Percentiles rank a stretch among this genome's conserved stretches.
Evolutionary conservation across 1,140 invertebrate species (phyloP).

Genomic region (Procambarus clarkii): DNA sequence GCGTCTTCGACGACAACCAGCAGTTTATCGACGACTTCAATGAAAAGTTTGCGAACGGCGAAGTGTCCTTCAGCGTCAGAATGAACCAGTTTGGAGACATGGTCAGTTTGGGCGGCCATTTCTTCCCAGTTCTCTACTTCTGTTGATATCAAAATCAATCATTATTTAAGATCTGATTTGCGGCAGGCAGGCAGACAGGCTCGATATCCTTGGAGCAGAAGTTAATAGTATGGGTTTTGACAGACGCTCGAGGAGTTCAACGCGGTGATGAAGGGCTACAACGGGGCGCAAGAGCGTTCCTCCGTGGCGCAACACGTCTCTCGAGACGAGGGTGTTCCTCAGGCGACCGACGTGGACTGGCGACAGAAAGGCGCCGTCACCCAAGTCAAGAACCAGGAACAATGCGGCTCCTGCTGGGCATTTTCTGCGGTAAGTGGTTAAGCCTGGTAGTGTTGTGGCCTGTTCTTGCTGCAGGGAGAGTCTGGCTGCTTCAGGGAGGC

Average conservation of each 20-base stretch:
- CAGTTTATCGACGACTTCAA: conserved; percentile 38
- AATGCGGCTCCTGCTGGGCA: conserved; percentile 76
- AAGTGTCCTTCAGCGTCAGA: conserved; percentile 16
- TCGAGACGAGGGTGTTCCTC: neutral
- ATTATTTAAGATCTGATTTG: no score
- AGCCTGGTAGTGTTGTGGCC: no score
- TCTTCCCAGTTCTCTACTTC: no score
- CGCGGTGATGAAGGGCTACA: conserved; percentile 25
- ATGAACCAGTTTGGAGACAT: conserved; percentile 50
- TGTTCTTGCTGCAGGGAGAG: no score
- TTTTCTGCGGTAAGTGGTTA: conserved; percentile 73
- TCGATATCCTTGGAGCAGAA: no score
- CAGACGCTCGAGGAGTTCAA: conserved; percentile 45
- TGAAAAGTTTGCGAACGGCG: conserved; percentile 6
- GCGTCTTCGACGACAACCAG: conserved; percentile 36
- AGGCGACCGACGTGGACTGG: conserved; percentile 75
- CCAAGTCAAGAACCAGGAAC: conserved; percentile 76
- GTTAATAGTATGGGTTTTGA: no score
- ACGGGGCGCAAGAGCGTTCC: neutral
- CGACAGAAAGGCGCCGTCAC: conserved; percentile 76
- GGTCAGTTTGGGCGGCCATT: neutral
- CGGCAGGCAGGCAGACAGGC: no score
- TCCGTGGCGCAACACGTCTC: neutral
- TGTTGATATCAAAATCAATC: no score
- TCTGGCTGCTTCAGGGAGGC: no score